Conservation (phyloP, 1,140 invertebrate genomes). For the Bicyclus anynana region DNA sequence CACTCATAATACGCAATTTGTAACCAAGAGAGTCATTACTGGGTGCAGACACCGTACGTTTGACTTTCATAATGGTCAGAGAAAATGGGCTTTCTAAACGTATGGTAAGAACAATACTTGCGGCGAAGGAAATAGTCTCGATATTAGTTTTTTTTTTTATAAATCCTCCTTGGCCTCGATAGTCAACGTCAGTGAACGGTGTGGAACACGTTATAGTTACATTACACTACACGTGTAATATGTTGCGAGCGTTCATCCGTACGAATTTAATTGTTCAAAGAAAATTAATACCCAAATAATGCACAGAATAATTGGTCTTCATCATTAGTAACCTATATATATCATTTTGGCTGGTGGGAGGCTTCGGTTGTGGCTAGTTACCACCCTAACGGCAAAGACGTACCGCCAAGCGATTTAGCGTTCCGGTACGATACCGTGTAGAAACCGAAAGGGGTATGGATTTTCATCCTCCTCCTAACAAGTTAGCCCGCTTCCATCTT, state of each 20-base stretch:
- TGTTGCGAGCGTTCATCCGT: neutral
- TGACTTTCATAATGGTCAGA: constrained; percentile 16
- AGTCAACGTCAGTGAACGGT: neutral
- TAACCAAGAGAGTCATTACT: constrained; percentile 19
- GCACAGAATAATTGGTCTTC: too few species aligned
- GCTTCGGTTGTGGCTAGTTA: too few species aligned
- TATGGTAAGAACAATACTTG: neutral
- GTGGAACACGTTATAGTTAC: neutral
- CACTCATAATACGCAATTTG: constrained; percentile 19
- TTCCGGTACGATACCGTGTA: too few species aligned
- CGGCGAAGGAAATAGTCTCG: neutral
- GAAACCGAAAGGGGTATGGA: too few species aligned
- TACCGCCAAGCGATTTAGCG: too few species aligned
- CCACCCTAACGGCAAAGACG: too few species aligned
- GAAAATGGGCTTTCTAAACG: constrained; percentile 25
- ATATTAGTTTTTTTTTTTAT: neutral
- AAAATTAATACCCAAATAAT: neutral
- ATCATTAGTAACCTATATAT: too few species aligned
- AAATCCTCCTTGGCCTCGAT: neutral
- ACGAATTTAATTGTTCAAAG: neutral
- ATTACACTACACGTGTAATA: neutral
- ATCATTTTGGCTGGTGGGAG: too few species aligned
- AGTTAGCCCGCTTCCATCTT: too few species aligned
- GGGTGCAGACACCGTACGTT: constrained; percentile 20
- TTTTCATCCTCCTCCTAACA: too few species aligned